Conservation (phyloP, 23 tunicate species). For the Ciona savignyi region DNA sequence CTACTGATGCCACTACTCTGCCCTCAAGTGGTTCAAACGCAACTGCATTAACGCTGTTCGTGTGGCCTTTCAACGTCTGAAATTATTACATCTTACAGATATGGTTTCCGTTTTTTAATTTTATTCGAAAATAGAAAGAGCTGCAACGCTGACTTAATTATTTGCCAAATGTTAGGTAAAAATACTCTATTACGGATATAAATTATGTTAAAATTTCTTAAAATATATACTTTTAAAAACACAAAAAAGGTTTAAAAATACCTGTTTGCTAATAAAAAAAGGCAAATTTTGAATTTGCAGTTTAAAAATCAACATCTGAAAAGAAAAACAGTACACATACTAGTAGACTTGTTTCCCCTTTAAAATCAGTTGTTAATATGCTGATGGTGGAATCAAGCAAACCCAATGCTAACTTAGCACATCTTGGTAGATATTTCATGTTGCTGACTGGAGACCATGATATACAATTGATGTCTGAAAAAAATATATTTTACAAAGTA, state of each 20-base stretch:
- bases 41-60: conserved; percentile 35
- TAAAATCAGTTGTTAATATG: conserved; percentile 49
- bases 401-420: conserved; percentile 48
- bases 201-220: no score
- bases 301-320: background rate
- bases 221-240: no score
- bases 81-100: background rate
- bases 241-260: no score
- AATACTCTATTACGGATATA: no score
- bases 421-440: conserved; percentile 55
- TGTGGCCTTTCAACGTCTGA: conserved; percentile 48
- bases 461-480: conserved; percentile 32
- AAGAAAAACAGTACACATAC: conserved; percentile 4
- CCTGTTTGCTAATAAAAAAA: no score
- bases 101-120: no score
- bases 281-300: no score
- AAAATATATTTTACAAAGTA: no score
- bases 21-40: conserved; percentile 54
- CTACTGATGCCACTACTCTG: conserved; percentile 37
- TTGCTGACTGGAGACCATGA: conserved; percentile 70
- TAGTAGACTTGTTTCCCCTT: conserved; percentile 38
- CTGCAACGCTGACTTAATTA: no score
- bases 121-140: no score
- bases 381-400: conserved; percentile 19
- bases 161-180: no score